Base-by-base conservation (phyloP, 2,888 invertebrate genomes). In the Entomobrya proxima region DNA sequence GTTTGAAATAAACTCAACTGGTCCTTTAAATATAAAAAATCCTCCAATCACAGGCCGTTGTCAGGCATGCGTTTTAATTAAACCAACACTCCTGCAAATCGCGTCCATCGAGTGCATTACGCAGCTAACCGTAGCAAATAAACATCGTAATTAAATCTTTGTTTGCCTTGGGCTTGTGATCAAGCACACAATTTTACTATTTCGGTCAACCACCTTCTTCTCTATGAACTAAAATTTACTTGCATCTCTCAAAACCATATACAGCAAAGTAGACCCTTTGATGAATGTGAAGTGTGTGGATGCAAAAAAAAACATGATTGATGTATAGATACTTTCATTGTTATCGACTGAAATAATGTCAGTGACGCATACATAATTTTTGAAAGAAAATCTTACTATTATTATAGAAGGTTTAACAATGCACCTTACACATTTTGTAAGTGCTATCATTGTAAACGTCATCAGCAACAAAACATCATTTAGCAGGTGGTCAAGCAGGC, bases 321-420 rank as follows among this genome's bases (percentile, higher is more conserved):
- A 21, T 21, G 35, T 15, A 9, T 5, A 9, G 21, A 18, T 18
- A 30, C n/a, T 75, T 75, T 27, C 52, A 37, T 37, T 69, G 67
- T 69, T 40, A 40, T 69, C 21, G 18, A 24, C 40, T 13, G 15
- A 69, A 69, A 69, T 69, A 40, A 40, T 69, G 67, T 69, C 67
- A 69, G 67, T 69, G 67, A 69, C 67, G 67, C 27, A 69, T 35
- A 30, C 74, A 74, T 74, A 50, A 47, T 50, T 21, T 21, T 69
- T 5, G 15, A 69, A 40, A n/a, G 6, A 69, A 27, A 32, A 50
- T 30, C 18, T 9, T 30, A n/a, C n/a, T n/a, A n/a, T n/a, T n/a
- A n/a, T n/a, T n/a, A n/a, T n/a, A 27, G 64, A n/a, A 58, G 9
- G 18, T 2, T 58, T n/a, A 24, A 58, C 21, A 58, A 24, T 13